These are phyloP conservation scores for Etheostoma nigrum DNA, from an alignment of 2,797 vertebrate genomes.

Conservation along the genomic window DNA sequence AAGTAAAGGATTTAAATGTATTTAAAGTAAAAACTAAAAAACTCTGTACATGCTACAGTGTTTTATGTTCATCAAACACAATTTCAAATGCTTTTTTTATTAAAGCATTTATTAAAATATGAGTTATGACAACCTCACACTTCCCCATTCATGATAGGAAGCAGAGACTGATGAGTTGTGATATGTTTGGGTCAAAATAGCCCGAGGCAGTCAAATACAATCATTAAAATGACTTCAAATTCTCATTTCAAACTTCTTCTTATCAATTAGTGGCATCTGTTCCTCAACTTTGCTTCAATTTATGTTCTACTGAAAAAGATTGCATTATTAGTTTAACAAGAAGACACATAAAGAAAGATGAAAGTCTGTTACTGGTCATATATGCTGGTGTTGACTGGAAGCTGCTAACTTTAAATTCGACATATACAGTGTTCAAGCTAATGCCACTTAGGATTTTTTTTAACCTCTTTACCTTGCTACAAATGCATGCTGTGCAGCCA, in stretches of 20 bases:
- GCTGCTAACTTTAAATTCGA: neutral
- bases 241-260: constrained; percentile 18
- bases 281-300: neutral
- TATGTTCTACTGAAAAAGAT: neutral
- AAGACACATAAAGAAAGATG: neutral
- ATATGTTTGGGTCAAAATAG: constrained; percentile 51
- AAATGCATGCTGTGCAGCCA: neutral
- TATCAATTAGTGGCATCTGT: constrained; percentile 37
- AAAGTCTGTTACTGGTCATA: neutral
- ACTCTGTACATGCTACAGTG: neutral
- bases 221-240: constrained; percentile 34
- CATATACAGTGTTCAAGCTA: neutral
- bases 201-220: constrained; percentile 28
- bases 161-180: constrained; percentile 27
- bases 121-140: constrained; percentile 19
- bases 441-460: constrained; percentile 1
- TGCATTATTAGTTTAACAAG: constrained; percentile 10
- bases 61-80: neutral
- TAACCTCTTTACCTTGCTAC: constrained; percentile 7
- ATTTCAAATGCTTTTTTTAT: neutral
- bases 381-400: neutral
- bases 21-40: neutral
- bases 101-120: neutral
- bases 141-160: constrained; percentile 11
- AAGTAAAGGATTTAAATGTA: no score